Evolutionary conservation across 2,797 vertebrate species (phyloP).

Genomic region (Carcharodon carcharias): DNA sequence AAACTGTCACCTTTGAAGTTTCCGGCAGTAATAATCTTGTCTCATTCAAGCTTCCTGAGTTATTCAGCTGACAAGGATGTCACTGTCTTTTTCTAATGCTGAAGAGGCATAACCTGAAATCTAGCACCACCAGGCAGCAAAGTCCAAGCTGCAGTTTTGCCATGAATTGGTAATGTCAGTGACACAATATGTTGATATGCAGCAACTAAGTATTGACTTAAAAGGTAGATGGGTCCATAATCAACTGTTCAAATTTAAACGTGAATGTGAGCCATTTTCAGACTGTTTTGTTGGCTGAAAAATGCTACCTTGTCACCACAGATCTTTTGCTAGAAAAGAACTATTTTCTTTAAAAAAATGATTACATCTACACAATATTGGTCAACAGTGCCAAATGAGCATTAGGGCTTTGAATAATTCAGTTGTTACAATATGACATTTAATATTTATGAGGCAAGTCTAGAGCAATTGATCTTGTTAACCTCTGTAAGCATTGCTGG

Average conservation of each 20-base stretch:
- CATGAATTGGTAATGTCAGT: background rate
- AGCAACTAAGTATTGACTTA: conserved; percentile 1
- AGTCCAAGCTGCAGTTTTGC: conserved; percentile 46
- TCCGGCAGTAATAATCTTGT: conserved; percentile 36
- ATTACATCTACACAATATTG: conserved; percentile 23
- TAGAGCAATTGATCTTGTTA: conserved; percentile 48
- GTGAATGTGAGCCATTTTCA: background rate
- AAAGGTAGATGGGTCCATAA: conserved; percentile 34
- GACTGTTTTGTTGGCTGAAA: background rate
- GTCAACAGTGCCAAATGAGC: conserved; percentile 41
- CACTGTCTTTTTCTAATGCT: conserved; percentile 42
- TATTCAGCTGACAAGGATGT: conserved; percentile 44
- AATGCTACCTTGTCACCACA: background rate
- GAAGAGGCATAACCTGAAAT: conserved; percentile 51
- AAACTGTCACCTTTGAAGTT: conserved; percentile 39
- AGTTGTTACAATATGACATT: conserved; percentile 47
- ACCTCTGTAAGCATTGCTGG: conserved; percentile 39
- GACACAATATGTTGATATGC: background rate
- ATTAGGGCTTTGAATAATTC: conserved; percentile 50
- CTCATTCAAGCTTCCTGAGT: conserved; percentile 37
- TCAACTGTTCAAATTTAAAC: background rate
- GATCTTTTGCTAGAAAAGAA: background rate
- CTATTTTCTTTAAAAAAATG: background rate
- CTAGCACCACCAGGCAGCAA: conserved; percentile 65
- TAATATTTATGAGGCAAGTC: conserved; percentile 52